Conservation (phyloP, 2,888 invertebrate genomes). For the Elysia crispata region DNA sequence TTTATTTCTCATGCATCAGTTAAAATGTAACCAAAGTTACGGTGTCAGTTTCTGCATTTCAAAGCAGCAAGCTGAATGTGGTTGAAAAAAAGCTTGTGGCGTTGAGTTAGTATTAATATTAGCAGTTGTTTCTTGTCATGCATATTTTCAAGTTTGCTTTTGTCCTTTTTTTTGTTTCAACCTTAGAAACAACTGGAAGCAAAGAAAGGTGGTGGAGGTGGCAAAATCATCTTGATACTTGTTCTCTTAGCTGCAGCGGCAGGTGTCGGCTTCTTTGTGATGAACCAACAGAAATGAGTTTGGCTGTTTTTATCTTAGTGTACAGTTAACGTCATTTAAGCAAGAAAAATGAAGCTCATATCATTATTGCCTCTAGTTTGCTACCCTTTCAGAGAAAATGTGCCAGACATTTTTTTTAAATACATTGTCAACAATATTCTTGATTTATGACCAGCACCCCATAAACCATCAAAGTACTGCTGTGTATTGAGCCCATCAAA, state of each 20-base stretch:
- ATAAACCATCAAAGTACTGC: too few species aligned
- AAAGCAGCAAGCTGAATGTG: too few species aligned
- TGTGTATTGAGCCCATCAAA: too few species aligned
- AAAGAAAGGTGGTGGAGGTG: constrained; percentile 38
- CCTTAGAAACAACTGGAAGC: constrained; percentile 45
- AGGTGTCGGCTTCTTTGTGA: constrained; percentile 43
- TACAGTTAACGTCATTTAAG: neutral
- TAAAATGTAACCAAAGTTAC: too few species aligned
- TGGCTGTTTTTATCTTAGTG: constrained; percentile 16
- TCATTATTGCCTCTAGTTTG: constrained; percentile 5
- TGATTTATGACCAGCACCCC: too few species aligned
- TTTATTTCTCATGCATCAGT: too few species aligned
- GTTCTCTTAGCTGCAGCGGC: constrained; percentile 40
- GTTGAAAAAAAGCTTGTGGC: too few species aligned
- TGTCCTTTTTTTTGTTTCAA: neutral
- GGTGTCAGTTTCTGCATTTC: too few species aligned
- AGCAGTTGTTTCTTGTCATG: too few species aligned
- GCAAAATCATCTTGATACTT: constrained; percentile 32
- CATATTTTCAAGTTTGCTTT: neutral
- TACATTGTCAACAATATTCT: too few species aligned
- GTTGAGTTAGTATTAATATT: too few species aligned
- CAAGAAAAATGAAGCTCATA: constrained; percentile 11
- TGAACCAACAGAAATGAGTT: constrained; percentile 46
- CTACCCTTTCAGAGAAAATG: neutral
- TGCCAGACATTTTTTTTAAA: too few species aligned